A percentile compares a stretch with the other conserved stretches of the same genome.
Evolutionary conservation across 2,113 vertebrate species (phyloP).

Genomic region (Junco hyemalis): DNA sequence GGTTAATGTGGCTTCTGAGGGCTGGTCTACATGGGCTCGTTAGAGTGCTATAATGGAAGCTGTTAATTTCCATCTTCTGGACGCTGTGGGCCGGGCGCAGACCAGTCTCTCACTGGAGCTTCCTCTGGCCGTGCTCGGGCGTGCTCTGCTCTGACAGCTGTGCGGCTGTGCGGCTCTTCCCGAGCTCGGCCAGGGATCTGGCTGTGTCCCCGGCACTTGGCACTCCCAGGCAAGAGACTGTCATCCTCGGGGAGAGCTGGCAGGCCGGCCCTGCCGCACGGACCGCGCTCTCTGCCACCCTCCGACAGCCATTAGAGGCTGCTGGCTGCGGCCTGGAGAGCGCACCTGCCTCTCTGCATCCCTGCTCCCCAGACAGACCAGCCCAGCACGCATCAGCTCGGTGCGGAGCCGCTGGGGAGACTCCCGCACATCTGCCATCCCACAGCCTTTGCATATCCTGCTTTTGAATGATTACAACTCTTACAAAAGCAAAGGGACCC

Average conservation of each 20-base stretch:
- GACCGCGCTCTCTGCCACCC: neutral
- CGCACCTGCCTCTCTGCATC: neutral
- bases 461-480: neutral
- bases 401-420: neutral
- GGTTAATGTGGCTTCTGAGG: conserved; percentile 39
- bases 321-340: neutral
- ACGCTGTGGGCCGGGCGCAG: neutral
- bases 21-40: neutral
- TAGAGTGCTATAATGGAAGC: neutral
- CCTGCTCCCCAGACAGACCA: neutral
- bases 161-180: neutral
- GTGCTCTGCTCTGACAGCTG: neutral
- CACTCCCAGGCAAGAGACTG: neutral
- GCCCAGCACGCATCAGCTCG: neutral
- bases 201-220: neutral
- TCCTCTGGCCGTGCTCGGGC: neutral
- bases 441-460: neutral
- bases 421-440: rapidly evolving
- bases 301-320: neutral
- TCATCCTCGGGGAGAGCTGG: neutral
- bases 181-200: neutral
- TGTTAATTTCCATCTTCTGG: conserved; percentile 16
- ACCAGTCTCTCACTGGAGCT: rapidly evolving
- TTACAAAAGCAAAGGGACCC: neutral
- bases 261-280: rapidly evolving